A percentile compares a stretch with the other conserved stretches of the same genome.
phyloP scores from a whole-genome alignment of 1,140 invertebrate genomes.

The Thaumetopoea pityocampa region DNA sequence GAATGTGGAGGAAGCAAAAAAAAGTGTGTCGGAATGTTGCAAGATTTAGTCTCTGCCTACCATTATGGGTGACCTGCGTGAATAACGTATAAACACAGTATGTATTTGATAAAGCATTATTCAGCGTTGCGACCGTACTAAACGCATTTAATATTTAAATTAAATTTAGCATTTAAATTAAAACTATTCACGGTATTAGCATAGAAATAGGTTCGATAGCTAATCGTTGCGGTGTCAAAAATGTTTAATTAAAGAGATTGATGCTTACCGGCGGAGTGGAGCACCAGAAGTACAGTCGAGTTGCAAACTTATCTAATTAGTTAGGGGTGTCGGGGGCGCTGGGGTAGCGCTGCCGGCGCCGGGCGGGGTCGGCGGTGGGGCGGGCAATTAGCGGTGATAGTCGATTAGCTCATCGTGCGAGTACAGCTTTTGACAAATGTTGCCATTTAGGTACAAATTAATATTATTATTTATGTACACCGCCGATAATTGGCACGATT shows the following conservation, averaged over 20 bases:
- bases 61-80: no score
- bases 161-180: conserved; percentile 38
- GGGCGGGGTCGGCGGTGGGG: conserved; percentile 19
- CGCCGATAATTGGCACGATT: conserved; percentile 64
- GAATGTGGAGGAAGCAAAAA: no score
- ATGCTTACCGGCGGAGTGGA: conserved; percentile 68
- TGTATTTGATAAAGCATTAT: no score
- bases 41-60: no score
- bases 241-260: conserved; percentile 76
- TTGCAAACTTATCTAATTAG: conserved; percentile 75
- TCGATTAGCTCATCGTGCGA: conserved; percentile 74
- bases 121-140: neutral
- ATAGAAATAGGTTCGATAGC: conserved; percentile 59
- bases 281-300: conserved; percentile 70
- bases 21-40: no score
- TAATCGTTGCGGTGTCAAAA: conserved; percentile 72
- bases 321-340: conserved; percentile 40
- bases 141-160: conserved; percentile 15
- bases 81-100: no score
- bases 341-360: conserved; percentile 6
- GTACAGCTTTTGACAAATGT: conserved; percentile 74
- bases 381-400: conserved; percentile 73
- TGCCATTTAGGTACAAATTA: conserved; percentile 65
- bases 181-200: conserved; percentile 39
- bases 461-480: conserved; percentile 68